Base-by-base conservation (phyloP, 30 jellyfish, hydroid and myxozoan genomes). In the Turritopsis dohrnii region DNA sequence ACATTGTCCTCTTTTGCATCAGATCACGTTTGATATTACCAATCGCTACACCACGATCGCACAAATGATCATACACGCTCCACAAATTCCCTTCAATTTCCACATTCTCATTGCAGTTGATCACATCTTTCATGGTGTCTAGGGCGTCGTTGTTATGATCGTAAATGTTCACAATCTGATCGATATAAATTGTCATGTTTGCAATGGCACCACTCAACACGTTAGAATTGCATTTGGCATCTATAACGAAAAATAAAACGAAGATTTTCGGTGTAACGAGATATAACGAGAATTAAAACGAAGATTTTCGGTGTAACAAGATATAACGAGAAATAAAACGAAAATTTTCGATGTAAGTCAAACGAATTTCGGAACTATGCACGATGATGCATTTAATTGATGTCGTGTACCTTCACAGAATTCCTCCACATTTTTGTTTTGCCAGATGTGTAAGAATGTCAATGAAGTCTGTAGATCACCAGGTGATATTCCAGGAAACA, bases 31-130 rank as follows among this genome's bases (percentile, higher is more conserved):
- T 69, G 30, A 69, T 27, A 9, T 69, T 23, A 27, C 30, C 30
- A 1, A 69, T 69, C 19, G 77, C 30, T n/a, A 69, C 30, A 7
- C 23, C 30, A n/a, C 77, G 77, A 69, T 69, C 77, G 30, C 77
- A 69, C 22, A 69, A 69, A 69, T n/a, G 31, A 27, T 69, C 77
- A 69, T 69, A 69, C 22, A 69, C 8, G 30, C 1, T 23, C 77
- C 77, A 69, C 22, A 69, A 69, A 21, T 69, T 69, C 16, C 77
- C 77, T 69, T 69, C 77, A 69, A 69, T 69, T 21, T 69, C 77
- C 28, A 69, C 77, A 19, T 69, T 69, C 19, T 23, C 77, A 69
- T 69, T 69, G 77, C 77, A 69, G 8, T 69, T 27, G 19, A 69
- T 69, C 0, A 69, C 77, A 1, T 69, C 77, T 0, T 27, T 23